Evolutionary conservation across 2,888 invertebrate genomes (phyloP).

Genomic region (Calameuta filiformis): DNA sequence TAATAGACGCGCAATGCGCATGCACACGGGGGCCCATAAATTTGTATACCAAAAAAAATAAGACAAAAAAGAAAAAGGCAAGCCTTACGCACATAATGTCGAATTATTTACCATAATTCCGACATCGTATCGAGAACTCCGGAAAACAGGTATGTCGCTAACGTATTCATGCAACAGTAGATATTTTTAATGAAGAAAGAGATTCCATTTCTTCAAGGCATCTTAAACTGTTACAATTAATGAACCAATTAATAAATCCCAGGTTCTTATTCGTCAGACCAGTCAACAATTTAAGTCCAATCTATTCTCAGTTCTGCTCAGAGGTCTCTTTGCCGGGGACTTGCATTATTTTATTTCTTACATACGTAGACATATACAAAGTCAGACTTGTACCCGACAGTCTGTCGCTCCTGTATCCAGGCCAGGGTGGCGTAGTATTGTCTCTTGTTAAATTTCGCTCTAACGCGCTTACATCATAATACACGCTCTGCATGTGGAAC

Average conservation of each 20-base stretch:
- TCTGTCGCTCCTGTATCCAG: background rate
- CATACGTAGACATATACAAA: background rate
- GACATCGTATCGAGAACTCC: background rate
- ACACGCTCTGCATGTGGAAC: background rate
- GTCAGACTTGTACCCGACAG: background rate
- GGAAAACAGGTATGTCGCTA: background rate
- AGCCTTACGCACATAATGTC: no score
- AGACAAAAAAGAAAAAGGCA: background rate
- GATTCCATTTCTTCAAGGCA: background rate
- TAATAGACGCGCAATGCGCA: background rate
- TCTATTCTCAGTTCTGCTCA: background rate
- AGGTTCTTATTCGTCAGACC: background rate
- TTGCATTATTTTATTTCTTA: background rate
- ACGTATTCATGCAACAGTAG: background rate
- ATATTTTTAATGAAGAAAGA: background rate
- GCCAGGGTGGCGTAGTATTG: background rate
- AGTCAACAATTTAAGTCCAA: background rate
- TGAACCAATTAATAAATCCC: background rate
- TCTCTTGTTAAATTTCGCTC: background rate
- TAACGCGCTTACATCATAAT: background rate
- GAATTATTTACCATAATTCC: background rate
- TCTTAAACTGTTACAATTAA: background rate
- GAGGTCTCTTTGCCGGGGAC: background rate
- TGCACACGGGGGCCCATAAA: background rate
- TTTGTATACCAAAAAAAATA: background rate